Base-by-base conservation (phyloP, 2,888 invertebrate genomes). In the Acanthosepion lycidas region DNA sequence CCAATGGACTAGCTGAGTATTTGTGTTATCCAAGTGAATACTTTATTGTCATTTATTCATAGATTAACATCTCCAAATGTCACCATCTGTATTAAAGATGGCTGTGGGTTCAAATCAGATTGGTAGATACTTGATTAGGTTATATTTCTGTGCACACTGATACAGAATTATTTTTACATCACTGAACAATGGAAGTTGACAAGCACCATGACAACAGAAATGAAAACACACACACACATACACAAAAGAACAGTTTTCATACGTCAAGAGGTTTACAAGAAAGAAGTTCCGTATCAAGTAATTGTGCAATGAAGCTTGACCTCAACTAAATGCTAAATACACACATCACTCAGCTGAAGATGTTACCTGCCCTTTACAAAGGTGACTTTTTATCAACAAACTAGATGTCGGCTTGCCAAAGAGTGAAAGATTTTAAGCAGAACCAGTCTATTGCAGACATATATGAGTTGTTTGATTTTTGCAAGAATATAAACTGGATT, bases 301-400 rank as follows among this genome's bases (percentile, higher is more conserved):
- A 78, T 78, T 78, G 78, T 78, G 78, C 78, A 78, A 78, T 78
- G 78, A 28, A 78, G n/a, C 78, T 78, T 78, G n/a, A 78, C 78
- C 78, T 78, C 78, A 64, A 64, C 64, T 78, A 33, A 78, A 78
- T 78, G 78, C 78, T 78, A 78, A 78, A 78, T 26, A 78, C 78
- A n/a, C n/a, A 78, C 78, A 78, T 78, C n/a, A 78, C n/a, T 78
- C n/a, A 15, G n/a, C 18, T 78, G 78, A 78, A 78, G 78, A 78
- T n/a, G 78, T n/a, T 78, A 78, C n/a, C 78, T 78, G 64, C 64
- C 78, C 78, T 78, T 78, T 78, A 18, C 78, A 78, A 78, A 78
- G 78, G 78, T 78, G 78, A 78, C 78, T 33, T 12, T 78, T 78
- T 33, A 33, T 78, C 78, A 78, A n/a, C 78, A 78, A 9, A 78